Evolutionary conservation across 2,797 vertebrate species (phyloP).

Genomic region (Aldrovandia affinis): DNA sequence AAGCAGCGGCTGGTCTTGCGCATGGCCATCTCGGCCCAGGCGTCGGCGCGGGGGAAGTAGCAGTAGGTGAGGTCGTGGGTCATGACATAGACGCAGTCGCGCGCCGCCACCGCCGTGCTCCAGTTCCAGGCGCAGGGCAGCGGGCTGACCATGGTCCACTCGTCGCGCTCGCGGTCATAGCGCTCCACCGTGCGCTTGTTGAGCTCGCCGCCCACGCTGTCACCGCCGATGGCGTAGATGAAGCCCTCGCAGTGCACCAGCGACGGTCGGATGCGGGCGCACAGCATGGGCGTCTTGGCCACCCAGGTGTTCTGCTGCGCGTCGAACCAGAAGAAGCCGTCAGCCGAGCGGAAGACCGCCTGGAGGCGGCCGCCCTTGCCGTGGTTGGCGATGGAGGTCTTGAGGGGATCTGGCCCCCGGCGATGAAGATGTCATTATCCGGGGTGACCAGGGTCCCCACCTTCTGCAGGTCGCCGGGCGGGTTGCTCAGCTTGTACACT

Average conservation of each 20-base stretch:
- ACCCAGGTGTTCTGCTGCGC: slow-evolving; percentile 98
- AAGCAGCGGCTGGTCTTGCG: slow-evolving; percentile 93
- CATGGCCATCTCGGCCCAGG: slow-evolving; percentile 97
- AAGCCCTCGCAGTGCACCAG: slow-evolving; percentile 92
- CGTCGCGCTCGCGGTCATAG: slow-evolving; percentile 92
- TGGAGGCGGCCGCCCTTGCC: slow-evolving; percentile 89
- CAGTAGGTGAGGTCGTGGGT: slow-evolving; percentile 95
- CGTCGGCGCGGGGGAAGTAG: slow-evolving; percentile 89
- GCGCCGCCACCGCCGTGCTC: slow-evolving; percentile 90
- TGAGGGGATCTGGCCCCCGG: slow-evolving; percentile 93
- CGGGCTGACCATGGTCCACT: slow-evolving; percentile 93
- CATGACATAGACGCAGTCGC: slow-evolving; percentile 94
- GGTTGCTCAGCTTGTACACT: slow-evolving; percentile 93
- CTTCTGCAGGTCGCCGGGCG: slow-evolving; percentile 92
- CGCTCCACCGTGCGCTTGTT: slow-evolving; percentile 94
- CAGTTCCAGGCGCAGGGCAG: slow-evolving; percentile 94
- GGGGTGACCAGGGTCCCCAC: slow-evolving; percentile 93
- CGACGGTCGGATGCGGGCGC: slow-evolving; percentile 89
- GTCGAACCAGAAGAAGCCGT: slow-evolving; percentile 97
- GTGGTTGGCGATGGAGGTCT: slow-evolving; percentile 85
- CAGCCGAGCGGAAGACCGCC: slow-evolving; percentile 90
- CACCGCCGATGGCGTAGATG: slow-evolving; percentile 96
- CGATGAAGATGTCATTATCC: slow-evolving; percentile 96
- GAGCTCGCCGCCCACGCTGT: slow-evolving; percentile 88
- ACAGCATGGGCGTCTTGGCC: slow-evolving; percentile 92